Percentiles rank a stretch among this genome's conserved stretches.
Evolutionary conservation across 2,888 invertebrate genomes (phyloP).

Genomic region (Chorisops tibialis): DNA sequence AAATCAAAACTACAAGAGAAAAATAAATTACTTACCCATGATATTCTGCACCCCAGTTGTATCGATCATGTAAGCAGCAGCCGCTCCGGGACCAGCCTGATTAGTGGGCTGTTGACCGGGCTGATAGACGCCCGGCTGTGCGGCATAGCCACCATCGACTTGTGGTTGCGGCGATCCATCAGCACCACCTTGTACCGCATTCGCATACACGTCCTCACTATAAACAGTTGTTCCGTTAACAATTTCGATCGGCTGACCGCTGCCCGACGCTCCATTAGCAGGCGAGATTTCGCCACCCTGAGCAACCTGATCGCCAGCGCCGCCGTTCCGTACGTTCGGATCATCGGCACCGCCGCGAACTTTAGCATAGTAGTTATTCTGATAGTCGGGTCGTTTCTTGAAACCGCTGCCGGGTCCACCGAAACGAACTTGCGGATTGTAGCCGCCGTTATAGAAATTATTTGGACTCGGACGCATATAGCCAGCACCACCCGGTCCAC

Average conservation of each 20-base stretch:
- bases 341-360: not conserved
- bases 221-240: constrained; percentile 34
- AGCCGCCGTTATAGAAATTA: constrained; percentile 16
- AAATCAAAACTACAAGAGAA: not conserved
- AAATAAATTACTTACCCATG: constrained; percentile 28
- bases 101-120: constrained; percentile 20
- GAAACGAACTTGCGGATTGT: constrained; percentile 27
- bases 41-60: constrained; percentile 32
- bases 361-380: constrained; percentile 24
- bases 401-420: constrained; percentile 12
- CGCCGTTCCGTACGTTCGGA: not conserved
- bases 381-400: constrained; percentile 29
- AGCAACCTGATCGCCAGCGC: not conserved
- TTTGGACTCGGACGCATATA: constrained; percentile 16
- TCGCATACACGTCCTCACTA: constrained; percentile 47
- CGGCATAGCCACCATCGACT: constrained; percentile 51
- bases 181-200: constrained; percentile 43
- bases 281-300: not conserved
- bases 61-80: constrained; percentile 25
- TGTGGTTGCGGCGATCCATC: constrained; percentile 53
- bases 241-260: constrained; percentile 41
- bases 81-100: constrained; percentile 2
- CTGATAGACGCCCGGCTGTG: constrained; percentile 2
- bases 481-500: not conserved
- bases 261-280: constrained; percentile 37